Base-by-base conservation (phyloP, 2,888 invertebrate genomes). In the Oscheius myriophilus region DNA sequence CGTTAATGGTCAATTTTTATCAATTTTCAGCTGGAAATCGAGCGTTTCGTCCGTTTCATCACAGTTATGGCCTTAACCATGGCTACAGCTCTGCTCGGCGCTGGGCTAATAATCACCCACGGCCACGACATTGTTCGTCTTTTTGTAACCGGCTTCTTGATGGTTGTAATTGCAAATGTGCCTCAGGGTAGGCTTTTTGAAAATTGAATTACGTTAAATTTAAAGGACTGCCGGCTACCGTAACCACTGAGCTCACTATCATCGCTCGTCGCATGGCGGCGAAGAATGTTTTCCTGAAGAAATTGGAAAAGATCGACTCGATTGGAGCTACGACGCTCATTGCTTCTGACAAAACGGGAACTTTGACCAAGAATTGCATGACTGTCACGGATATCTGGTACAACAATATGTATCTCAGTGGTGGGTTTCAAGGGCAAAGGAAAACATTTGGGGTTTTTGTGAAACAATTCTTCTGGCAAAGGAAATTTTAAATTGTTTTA, bases 141-240 rank as follows among this genome's bases (percentile, higher is more conserved):
- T n/a, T 81, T 82, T 53, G 73, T 82, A 62, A 80, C 79, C 58
- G 80, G 80, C 23, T 82, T 82, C 52, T 64, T 82, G 6, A 73
- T 82, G 71, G 79, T 80, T 23, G 70, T 82, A 53, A 77, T 81
- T 57, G 82, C 80, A 18, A 76, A 78, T 62, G 80, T 82, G 43
- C 82, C 82, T 21, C 82, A 82, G 61, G 78, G 76, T 72, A 53
- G 62, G 41, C n/a, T 7, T 16, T 14, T 7, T 4, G 7, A 53
- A 53, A 7, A n/a, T 53, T 14, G 4, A 18, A 21, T 7, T 7
- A 2, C 7, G 14, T 7, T 16, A 26, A 42, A 9, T 65, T 39
- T 11, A 25, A 33, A 69, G 79, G 79, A 55, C 66, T 79, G 7
- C 75, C 80, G 14, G 73, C 79, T 12, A 72, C 79, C 18, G 73